Base-by-base conservation (phyloP, 2,113 vertebrate species). In the Prionailurus bengalensis region DNA sequence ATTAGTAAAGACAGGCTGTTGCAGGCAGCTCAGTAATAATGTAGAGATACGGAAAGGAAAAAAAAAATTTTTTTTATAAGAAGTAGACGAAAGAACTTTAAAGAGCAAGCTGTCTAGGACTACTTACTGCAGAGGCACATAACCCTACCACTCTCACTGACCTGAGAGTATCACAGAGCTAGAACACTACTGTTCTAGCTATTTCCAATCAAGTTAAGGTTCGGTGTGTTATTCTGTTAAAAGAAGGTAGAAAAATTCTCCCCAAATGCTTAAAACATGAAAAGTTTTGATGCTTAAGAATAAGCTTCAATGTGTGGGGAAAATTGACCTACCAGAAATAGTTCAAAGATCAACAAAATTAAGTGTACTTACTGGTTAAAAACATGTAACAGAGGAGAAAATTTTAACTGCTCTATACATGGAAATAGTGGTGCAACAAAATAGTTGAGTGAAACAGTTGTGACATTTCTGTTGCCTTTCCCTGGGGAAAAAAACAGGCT, bases 321-420 rank as follows among this genome's bases (percentile, higher is more conserved):
- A 68, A 23, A 12, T 45, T 96, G n/a, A 81, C 15, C 91, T 93
- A 70, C 1, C 36, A 63, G 71, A 81, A 91, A 81, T 23, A 55
- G 68, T 88, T 87, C 39, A 83, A 79, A 94, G n/a, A 88, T 12
- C 14, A 84, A 78, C 11, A 95, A 94, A 83, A 39, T 33, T 51
- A 88, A 71, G 80, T 61, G 79, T 74, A 95, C 61, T 82, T 74
- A 65, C 16, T 66, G 6, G 66, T 29, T 89, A 93, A 84, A 80
- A 39, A 78, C 51, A 68, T 6, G 21, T 48, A 86, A 76, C 0
- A 10, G 14, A 74, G 66, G 66, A n/a, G 55, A 74, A 78, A 53
- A 51, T 58, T 42, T 71, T 71, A 84, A 74, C 9, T 76, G 42
- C 6, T 82, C 27, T 91, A 70, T n/a, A 36, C 15, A 61, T 65